Evolutionary conservation across 2,888 invertebrate species (phyloP).

Genomic region (Cecidostiba fungosa): DNA sequence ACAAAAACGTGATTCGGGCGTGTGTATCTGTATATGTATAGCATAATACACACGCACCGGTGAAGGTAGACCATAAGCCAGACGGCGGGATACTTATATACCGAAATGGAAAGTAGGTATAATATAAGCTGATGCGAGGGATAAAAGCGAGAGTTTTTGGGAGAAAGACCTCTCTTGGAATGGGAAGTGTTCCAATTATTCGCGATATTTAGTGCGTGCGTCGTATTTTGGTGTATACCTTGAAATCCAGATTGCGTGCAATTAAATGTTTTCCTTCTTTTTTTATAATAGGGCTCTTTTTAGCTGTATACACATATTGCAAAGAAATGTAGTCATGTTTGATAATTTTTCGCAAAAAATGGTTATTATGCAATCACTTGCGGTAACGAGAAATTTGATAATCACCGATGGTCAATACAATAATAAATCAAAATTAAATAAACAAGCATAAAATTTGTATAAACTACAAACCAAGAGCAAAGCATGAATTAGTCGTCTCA

Average conservation of each 20-base stretch:
- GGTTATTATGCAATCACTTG: no score
- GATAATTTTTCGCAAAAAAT: no score
- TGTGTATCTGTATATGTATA: neutral
- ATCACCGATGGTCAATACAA: no score
- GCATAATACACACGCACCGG: neutral
- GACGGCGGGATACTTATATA: neutral
- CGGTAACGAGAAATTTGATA: neutral
- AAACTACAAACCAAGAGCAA: neutral
- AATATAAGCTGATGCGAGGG: neutral
- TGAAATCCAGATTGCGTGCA: neutral
- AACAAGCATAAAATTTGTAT: neutral
- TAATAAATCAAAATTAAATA: no score
- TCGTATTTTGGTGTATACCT: neutral
- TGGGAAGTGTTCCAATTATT: neutral
- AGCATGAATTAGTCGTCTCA: constrained; percentile 8
- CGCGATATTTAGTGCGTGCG: neutral
- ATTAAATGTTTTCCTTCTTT: no score
- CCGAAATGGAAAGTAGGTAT: constrained; percentile 22
- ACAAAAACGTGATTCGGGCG: constrained; percentile 44
- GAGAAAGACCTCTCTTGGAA: neutral
- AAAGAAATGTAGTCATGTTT: no score
- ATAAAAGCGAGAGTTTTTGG: constrained; percentile 15
- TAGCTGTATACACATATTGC: neutral
- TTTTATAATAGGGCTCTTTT: neutral
- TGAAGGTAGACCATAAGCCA: constrained; percentile 11